A percentile compares a stretch with the other conserved stretches of the same genome.
Conservation (phyloP, 2,113 vertebrate species). For the Calcarius ornatus region DNA sequence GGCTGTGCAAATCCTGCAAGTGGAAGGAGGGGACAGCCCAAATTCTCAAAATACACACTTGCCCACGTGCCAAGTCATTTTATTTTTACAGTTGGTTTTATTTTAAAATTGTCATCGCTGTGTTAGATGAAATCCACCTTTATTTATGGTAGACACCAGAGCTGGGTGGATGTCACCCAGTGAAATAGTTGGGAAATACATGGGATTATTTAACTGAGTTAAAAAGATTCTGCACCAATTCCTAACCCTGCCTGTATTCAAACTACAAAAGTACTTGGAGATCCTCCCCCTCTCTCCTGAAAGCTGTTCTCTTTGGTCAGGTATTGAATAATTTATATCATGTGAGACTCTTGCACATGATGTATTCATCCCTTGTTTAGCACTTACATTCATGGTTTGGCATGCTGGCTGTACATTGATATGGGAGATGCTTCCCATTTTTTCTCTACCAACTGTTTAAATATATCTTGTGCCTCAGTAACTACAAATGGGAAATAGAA, state of each 20-base stretch:
- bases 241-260: background rate
- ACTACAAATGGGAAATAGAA: conserved; percentile 53
- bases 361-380: conserved; percentile 66
- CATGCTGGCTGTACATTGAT: conserved; percentile 58
- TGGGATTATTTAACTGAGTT: background rate
- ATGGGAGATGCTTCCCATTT: conserved; percentile 63
- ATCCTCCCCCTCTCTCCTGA: conserved; percentile 47
- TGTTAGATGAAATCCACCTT: background rate
- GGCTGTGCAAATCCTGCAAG: background rate
- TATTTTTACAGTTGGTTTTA: background rate
- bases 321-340: conserved; percentile 61
- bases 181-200: background rate
- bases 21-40: background rate
- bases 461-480: conserved; percentile 62
- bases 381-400: conserved; percentile 62
- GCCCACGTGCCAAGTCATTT: background rate
- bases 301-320: conserved; percentile 62
- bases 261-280: conserved; percentile 47
- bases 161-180: background rate
- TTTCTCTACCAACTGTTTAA: conserved; percentile 69
- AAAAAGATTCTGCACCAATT: background rate
- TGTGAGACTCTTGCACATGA: conserved; percentile 55
- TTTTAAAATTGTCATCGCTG: background rate
- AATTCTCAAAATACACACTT: background rate
- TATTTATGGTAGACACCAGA: background rate